phyloP scores from a whole-genome alignment of 1,140 invertebrate genomes.

The Teleogryllus occipitalis region DNA sequence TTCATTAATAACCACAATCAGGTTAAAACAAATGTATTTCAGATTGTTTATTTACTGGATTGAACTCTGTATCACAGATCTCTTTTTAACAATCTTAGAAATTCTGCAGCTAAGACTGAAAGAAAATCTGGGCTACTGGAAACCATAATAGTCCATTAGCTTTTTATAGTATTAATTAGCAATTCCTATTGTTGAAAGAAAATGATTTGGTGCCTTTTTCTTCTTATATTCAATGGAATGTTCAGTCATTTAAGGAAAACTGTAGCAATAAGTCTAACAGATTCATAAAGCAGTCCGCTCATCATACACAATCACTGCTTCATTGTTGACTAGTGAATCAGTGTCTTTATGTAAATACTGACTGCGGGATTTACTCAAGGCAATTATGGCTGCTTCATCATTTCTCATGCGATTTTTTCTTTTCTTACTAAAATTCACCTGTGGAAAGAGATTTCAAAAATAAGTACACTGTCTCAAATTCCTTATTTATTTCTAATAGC shows the following conservation, averaged over 20 bases:
- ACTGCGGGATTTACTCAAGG: slow-evolving; percentile 59
- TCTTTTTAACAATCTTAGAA: not conserved
- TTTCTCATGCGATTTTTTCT: slow-evolving; percentile 63
- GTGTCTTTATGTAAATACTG: slow-evolving; percentile 51
- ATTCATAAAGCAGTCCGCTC: slow-evolving; percentile 56
- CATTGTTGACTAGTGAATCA: slow-evolving; percentile 51
- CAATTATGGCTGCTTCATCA: slow-evolving; percentile 65
- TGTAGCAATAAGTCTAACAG: not conserved
- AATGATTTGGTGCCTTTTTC: too few relatives aligned
- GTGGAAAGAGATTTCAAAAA: slow-evolving; percentile 26
- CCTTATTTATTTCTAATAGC: not conserved
- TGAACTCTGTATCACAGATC: not conserved
- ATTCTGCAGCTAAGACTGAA: not conserved
- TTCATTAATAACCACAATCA: not conserved
- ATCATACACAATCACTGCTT: slow-evolving; percentile 64
- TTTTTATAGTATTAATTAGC: too few relatives aligned
- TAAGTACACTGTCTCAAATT: not conserved
- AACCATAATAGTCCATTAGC: not conserved
- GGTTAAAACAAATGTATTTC: not conserved
- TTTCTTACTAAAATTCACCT: slow-evolving; percentile 63
- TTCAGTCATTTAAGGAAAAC: not conserved
- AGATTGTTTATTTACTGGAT: not conserved
- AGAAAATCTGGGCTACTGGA: not conserved
- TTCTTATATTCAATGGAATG: too few relatives aligned
- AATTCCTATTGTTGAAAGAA: too few relatives aligned